phyloP scores from a whole-genome alignment of 2,888 invertebrate genomes.

The Acanthacorydalis orientalis region DNA sequence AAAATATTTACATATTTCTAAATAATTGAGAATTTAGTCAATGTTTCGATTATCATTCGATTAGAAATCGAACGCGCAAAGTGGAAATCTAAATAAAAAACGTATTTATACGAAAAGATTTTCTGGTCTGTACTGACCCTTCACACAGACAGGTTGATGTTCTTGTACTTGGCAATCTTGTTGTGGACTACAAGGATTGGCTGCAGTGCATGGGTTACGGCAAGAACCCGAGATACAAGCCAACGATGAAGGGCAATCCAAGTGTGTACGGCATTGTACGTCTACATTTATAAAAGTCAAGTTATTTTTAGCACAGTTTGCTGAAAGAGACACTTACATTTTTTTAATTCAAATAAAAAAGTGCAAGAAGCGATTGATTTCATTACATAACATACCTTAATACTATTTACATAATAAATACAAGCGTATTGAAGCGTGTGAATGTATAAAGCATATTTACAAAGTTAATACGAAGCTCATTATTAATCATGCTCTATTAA shows the following conservation, averaged over 20 bases:
- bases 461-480: background rate
- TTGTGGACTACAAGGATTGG: constrained; percentile 52
- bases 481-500: background rate
- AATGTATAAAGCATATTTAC: too few relatives aligned
- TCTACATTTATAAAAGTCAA: constrained; percentile 29
- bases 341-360: background rate
- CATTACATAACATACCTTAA: background rate
- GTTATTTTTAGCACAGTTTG: background rate
- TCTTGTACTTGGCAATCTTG: constrained; percentile 70
- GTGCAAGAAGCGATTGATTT: background rate
- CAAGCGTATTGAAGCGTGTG: too few relatives aligned
- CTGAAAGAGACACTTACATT: background rate
- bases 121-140: constrained; percentile 33
- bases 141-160: constrained; percentile 70
- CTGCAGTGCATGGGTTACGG: constrained; percentile 61
- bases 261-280: constrained; percentile 61
- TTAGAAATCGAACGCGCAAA: too few relatives aligned
- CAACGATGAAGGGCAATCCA: constrained; percentile 59
- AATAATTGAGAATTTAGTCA: too few relatives aligned
- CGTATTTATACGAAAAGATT: too few relatives aligned
- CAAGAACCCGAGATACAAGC: constrained; percentile 68
- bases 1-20: too few relatives aligned
- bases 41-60: too few relatives aligned
- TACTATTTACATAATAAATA: background rate
- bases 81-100: too few relatives aligned